Conservation (phyloP, 30 jellyfish, hydroid and myxozoan species). For the Chrysaora quinquecirrha region DNA sequence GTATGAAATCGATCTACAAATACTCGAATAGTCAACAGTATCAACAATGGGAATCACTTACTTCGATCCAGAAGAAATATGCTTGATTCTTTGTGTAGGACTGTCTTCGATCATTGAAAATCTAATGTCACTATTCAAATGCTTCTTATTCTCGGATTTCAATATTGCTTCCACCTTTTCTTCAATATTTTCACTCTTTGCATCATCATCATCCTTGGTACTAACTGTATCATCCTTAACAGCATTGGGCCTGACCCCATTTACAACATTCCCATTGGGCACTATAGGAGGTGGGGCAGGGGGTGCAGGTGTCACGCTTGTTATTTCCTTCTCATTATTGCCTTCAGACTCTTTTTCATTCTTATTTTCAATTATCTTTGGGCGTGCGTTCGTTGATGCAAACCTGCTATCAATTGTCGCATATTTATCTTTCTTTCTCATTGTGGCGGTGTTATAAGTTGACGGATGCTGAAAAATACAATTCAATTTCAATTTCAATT, state of each 20-base stretch:
- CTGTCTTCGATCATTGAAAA: conserved; percentile 29
- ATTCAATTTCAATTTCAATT: background rate
- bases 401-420: conserved; percentile 31
- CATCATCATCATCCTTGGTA: too few species aligned
- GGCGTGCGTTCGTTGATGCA: conserved; percentile 7
- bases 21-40: too few species aligned
- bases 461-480: conserved; percentile 59
- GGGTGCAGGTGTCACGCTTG: background rate
- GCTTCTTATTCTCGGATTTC: background rate
- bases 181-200: background rate
- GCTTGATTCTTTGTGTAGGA: background rate
- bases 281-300: background rate
- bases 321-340: background rate
- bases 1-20: too few species aligned
- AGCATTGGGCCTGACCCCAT: background rate
- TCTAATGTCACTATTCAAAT: conserved; percentile 6
- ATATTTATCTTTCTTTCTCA: conserved; percentile 38
- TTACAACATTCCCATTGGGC: background rate
- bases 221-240: background rate
- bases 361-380: conserved; percentile 42
- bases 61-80: background rate
- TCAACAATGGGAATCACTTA: background rate
- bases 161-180: background rate
- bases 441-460: conserved; percentile 51
- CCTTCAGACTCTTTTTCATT: background rate